Evolutionary conservation across 1,140 invertebrate species (phyloP).

Genomic region (Capitella teleta): DNA sequence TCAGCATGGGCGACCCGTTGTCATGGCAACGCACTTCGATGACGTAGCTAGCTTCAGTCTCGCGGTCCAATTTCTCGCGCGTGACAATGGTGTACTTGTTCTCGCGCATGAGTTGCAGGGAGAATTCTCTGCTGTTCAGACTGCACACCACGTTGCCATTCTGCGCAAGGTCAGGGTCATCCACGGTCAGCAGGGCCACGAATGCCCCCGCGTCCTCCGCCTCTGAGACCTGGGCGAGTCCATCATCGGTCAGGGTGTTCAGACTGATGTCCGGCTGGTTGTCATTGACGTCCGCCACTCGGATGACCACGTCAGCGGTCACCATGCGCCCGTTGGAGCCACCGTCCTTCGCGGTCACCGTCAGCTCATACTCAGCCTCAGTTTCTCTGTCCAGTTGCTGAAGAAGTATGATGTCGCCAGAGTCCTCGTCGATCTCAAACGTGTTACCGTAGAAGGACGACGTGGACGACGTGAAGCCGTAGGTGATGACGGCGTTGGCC

Average conservation of each 20-base stretch:
- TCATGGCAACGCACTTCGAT: constrained; percentile 60
- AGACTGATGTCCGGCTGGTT: constrained; percentile 7
- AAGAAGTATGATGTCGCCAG: constrained; percentile 7
- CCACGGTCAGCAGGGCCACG: constrained; percentile 8
- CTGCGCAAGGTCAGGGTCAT: constrained; percentile 2
- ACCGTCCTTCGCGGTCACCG: constrained; percentile 3
- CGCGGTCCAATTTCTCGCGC: constrained; percentile 74
- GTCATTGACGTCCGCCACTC: constrained; percentile 13
- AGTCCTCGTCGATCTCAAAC: constrained; percentile 5
- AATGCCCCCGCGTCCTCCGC: constrained; percentile 5
- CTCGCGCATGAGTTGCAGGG: constrained; percentile 1
- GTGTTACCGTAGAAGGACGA: not conserved
- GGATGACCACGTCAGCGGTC: constrained; percentile 6
- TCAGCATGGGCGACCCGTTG: constrained; percentile 62
- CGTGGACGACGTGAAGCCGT: constrained; percentile 4
- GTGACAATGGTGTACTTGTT: constrained; percentile 12
- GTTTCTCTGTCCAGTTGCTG: constrained; percentile 7
- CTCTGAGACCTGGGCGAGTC: constrained; percentile 1
- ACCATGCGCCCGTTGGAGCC: not conserved
- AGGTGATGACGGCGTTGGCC: constrained; percentile 1
- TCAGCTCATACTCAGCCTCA: constrained; percentile 4
- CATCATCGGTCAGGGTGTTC: not conserved
- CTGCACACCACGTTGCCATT: constrained; percentile 8
- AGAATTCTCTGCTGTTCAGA: constrained; percentile 1
- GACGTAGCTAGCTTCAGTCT: constrained; percentile 52